Conservation (phyloP, 1,140 invertebrate genomes). For the Drosophila mauritiana region DNA sequence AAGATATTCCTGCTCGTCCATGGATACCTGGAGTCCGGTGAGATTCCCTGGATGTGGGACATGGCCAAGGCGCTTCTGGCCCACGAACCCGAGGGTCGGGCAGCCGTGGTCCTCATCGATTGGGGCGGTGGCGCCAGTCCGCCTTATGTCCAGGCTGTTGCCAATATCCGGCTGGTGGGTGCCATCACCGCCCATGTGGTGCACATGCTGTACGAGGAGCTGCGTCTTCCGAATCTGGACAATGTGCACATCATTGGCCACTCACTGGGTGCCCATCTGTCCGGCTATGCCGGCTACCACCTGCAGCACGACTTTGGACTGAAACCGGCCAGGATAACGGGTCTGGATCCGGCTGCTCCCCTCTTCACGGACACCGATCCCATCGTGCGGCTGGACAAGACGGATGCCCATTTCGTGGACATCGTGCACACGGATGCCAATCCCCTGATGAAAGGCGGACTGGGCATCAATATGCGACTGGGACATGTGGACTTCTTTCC, state of each 20-base stretch:
- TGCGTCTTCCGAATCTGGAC: constrained; percentile 86
- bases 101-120: constrained; percentile 92
- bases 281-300: constrained; percentile 92
- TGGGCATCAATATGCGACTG: constrained; percentile 92
- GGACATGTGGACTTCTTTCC: constrained; percentile 96
- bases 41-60: constrained; percentile 87
- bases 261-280: constrained; percentile 94
- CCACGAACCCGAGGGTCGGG: constrained; percentile 88
- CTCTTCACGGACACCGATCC: constrained; percentile 93
- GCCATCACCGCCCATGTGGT: constrained; percentile 91
- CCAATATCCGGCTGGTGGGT: constrained; percentile 94
- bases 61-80: constrained; percentile 87
- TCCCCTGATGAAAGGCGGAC: constrained; percentile 91
- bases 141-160: constrained; percentile 95
- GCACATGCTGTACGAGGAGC: constrained; percentile 86
- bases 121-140: constrained; percentile 94
- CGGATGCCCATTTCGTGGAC: constrained; percentile 94
- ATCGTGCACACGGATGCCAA: constrained; percentile 95
- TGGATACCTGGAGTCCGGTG: constrained; percentile 93
- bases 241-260: constrained; percentile 95
- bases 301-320: constrained; percentile 88
- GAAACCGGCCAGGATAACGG: constrained; percentile 89
- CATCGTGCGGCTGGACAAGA: constrained; percentile 92
- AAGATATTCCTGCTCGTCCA: constrained; percentile 92
- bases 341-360: constrained; percentile 96